These are phyloP conservation scores for Eudasyphora cyanicolor DNA, from an alignment of 2,888 invertebrate species.

Conservation along the genomic window DNA sequence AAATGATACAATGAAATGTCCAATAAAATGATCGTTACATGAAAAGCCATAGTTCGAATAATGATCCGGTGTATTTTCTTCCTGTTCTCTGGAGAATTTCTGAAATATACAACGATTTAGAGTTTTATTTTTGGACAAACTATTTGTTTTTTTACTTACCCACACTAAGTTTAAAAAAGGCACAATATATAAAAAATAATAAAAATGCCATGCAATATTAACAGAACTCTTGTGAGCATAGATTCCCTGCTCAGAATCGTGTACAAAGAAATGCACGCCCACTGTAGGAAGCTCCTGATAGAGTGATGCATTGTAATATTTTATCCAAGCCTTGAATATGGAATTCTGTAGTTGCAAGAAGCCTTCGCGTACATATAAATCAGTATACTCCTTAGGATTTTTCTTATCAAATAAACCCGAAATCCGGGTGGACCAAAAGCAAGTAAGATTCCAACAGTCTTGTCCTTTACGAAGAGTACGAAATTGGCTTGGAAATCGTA, in stretches of 20 bases:
- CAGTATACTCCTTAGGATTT: conserved; percentile 51
- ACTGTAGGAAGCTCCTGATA: conserved; percentile 44
- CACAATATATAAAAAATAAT: conserved; percentile 71
- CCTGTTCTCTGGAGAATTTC: conserved; percentile 70
- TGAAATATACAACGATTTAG: conserved; percentile 44
- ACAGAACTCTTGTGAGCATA: conserved; percentile 41
- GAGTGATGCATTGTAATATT: not conserved
- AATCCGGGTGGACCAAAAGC: not conserved
- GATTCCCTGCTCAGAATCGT: conserved; percentile 58
- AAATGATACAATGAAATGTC: conserved; percentile 68
- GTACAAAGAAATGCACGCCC: conserved; percentile 65
- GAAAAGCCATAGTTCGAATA: conserved; percentile 72
- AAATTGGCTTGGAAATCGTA: conserved; percentile 74
- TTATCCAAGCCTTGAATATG: conserved; percentile 70
- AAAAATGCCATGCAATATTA: conserved; percentile 68
- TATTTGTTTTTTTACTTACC: conserved; percentile 69
- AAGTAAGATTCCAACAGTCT: not conserved
- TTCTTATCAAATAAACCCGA: not conserved
- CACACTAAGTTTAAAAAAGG: conserved; percentile 71
- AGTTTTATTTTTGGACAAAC: not conserved
- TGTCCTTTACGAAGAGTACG: conserved; percentile 65
- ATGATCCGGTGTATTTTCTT: conserved; percentile 70
- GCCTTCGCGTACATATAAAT: conserved; percentile 74
- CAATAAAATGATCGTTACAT: conserved; percentile 67
- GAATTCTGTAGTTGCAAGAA: conserved; percentile 74